Evolutionary conservation across 2,113 vertebrate species (phyloP).

Genomic region (Carollia perspicillata): DNA sequence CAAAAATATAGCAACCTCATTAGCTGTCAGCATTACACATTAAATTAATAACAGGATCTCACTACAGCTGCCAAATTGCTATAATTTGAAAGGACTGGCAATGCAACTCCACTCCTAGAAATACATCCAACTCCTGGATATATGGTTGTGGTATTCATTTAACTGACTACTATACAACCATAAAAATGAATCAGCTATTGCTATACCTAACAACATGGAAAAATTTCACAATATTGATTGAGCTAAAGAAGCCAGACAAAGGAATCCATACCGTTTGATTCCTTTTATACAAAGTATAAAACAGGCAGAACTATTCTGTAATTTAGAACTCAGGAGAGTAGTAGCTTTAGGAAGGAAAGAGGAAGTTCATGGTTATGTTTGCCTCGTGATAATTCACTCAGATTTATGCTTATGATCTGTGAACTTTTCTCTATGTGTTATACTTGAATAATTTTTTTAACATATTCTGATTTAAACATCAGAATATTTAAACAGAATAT

Average conservation of each 20-base stretch:
- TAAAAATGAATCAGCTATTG: not conserved
- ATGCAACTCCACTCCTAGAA: not conserved
- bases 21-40: not conserved
- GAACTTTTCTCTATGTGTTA: not conserved
- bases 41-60: not conserved
- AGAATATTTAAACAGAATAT: not conserved
- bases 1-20: not conserved
- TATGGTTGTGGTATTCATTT: not conserved
- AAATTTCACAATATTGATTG: not conserved
- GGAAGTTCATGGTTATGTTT: not conserved
- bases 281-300: not conserved
- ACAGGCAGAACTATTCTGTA: not conserved
- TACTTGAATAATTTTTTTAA: not conserved
- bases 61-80: not conserved
- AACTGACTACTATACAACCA: not conserved
- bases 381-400: not conserved
- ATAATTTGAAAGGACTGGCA: not conserved
- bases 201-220: not conserved
- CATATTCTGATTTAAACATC: too few relatives aligned
- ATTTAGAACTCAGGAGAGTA: not conserved
- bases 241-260: constrained; percentile 1
- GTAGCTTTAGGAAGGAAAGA: not conserved
- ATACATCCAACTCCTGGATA: not conserved
- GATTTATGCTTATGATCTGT: not conserved
- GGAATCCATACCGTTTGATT: not conserved